Evolutionary conservation across 2,113 vertebrate genomes (phyloP).

Genomic region (Rissa tridactyla): DNA sequence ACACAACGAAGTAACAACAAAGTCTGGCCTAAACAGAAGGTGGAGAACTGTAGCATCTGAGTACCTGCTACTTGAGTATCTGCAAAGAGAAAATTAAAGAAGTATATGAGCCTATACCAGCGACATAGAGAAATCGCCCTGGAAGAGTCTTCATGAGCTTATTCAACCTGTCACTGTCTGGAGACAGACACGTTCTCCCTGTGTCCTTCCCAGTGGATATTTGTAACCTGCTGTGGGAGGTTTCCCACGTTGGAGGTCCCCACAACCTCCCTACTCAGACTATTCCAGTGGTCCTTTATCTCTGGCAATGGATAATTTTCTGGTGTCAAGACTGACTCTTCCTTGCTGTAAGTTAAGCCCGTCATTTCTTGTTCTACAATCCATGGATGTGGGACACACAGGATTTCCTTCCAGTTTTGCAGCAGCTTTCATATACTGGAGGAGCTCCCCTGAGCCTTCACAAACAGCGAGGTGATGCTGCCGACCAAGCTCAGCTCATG

Average conservation of each 20-base stretch:
- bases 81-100: not conserved
- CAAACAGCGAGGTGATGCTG: not conserved
- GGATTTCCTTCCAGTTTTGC: not conserved
- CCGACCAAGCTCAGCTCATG: not conserved
- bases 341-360: not conserved
- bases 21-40: not conserved
- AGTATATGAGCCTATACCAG: not conserved
- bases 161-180: not conserved
- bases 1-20: not conserved
- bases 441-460: not conserved
- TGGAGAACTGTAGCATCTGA: not conserved
- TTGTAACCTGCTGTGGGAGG: not conserved
- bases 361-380: not conserved
- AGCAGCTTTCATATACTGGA: not conserved
- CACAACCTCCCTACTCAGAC: not conserved
- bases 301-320: not conserved
- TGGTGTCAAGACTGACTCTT: not conserved
- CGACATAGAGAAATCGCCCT: accelerated
- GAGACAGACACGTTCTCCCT: not conserved
- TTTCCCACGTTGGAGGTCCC: not conserved
- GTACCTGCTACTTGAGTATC: not conserved
- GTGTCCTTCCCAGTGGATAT: not conserved
- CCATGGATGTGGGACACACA: not conserved
- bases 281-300: not conserved
- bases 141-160: accelerated